Base-by-base conservation (phyloP, 2,113 vertebrate genomes). In the Gadus macrocephalus region DNA sequence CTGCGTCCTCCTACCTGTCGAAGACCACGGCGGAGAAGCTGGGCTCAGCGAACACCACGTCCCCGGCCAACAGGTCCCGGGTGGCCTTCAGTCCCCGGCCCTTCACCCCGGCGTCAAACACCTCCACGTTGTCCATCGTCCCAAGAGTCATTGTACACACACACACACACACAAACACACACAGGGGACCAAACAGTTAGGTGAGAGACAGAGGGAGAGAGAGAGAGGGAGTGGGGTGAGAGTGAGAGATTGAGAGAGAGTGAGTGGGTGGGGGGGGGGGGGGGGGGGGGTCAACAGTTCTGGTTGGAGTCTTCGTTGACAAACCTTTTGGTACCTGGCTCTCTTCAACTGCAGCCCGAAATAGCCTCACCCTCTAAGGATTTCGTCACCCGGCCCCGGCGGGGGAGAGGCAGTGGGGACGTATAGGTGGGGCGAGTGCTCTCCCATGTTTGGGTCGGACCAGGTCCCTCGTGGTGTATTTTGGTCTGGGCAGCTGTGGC, bases 11-110 rank as follows among this genome's bases (percentile, higher is more conserved):
- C 16, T 63, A 98, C 97, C 95, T 97, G 92, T 98, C 94, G 31
- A 96, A 98, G 68, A 99, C 97, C 68, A 98, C 96, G 0, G 97
- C 97, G 0, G 96, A 88, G 1, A 95, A 98, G 60, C 95, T 92
- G 69, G 94, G 87, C 78, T 98, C 96, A 0, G 96, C 90, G 5
- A 98, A 98, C 85, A 99, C 91, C 75, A 98, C 91, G 2, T 98
- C 96, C 1, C 95, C 94, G 0, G 93, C 82, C 42, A 80, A 86
- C 70, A 95, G 90, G 25, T 95, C 94, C 76, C 91, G 95, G 14
- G 83, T 86, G 8, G 94, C 90, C 84, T 91, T 95, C 70, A 99
- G 90, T n/a, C 95, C 96, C 9, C 96, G 88, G 78, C 97, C 97
- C 84, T 96, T 99, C 80, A 88, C 88, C 80, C 94, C 93, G 0